Conservation (phyloP, 2,113 vertebrate species). For the Aptenodytes patagonicus region DNA sequence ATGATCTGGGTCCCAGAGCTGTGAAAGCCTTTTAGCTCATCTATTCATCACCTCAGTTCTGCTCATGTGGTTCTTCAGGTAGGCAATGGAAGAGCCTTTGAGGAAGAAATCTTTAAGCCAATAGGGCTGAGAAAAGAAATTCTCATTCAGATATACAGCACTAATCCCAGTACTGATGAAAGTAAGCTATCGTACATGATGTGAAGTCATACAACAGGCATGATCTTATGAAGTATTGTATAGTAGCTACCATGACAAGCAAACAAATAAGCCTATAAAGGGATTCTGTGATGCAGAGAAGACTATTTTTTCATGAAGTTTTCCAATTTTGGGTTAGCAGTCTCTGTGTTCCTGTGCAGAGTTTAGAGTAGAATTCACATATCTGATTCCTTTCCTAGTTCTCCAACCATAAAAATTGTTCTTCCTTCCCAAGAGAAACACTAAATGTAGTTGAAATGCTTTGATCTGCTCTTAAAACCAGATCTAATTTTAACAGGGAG, state of each 20-base stretch:
- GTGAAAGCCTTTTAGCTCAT: neutral
- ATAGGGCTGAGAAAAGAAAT: neutral
- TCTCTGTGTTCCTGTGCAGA: neutral
- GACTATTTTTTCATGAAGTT: neutral
- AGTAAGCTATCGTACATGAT: neutral
- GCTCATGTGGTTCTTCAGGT: rapidly evolving
- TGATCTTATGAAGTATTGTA: neutral
- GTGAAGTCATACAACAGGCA: neutral
- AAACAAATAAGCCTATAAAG: neutral
- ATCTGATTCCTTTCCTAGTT: neutral
- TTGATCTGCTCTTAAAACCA: neutral
- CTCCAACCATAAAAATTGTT: neutral
- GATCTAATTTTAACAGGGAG: neutral
- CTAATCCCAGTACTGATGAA: neutral
- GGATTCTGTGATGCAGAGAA: neutral
- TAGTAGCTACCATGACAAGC: neutral
- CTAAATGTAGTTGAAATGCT: neutral
- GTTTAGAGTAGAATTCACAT: neutral
- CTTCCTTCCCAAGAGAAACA: neutral
- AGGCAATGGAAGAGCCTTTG: neutral
- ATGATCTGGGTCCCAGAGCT: neutral
- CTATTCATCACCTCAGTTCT: neutral
- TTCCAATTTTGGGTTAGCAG: neutral
- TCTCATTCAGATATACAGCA: neutral
- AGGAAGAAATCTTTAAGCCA: neutral